A percentile compares a stretch with the other conserved stretches of the same genome.
These are phyloP conservation scores for Semotilus atromaculatus DNA, from an alignment of 2,797 vertebrate genomes.

Conservation along the genomic window DNA sequence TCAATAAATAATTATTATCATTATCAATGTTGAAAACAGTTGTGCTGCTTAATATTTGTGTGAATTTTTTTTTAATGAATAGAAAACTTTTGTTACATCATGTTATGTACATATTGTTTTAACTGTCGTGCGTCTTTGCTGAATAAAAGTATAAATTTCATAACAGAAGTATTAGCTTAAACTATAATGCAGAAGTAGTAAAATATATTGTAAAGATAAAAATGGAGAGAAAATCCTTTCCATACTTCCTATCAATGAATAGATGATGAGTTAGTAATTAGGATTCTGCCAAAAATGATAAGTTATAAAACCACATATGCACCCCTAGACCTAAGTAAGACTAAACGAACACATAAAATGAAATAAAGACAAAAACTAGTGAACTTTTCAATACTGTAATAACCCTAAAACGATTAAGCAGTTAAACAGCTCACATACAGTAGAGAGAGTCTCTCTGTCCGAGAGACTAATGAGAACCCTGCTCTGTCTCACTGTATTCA, in stretches of 20 bases:
- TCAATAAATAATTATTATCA: background rate
- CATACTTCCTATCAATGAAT: background rate
- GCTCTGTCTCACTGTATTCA: slow-evolving; percentile 45
- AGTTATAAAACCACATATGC: background rate
- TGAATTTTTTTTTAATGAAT: background rate
- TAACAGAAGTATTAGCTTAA: background rate
- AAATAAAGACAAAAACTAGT: background rate
- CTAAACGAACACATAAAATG: background rate
- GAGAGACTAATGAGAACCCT: slow-evolving; percentile 25
- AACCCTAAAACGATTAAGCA: slow-evolving; percentile 14
- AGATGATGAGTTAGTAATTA: background rate
- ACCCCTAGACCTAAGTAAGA: background rate
- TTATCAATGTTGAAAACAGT: background rate
- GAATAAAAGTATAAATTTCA: background rate
- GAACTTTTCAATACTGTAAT: slow-evolving; percentile 2
- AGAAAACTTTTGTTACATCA: background rate
- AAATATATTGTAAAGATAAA: background rate
- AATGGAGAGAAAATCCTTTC: background rate
- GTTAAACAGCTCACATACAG: slow-evolving; percentile 14
- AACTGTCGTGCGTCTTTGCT: background rate
- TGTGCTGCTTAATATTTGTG: background rate
- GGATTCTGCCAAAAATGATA: background rate
- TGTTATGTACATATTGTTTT: background rate
- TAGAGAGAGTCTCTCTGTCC: slow-evolving; percentile 19
- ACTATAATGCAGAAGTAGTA: background rate